phyloP scores from a whole-genome alignment of 2,888 invertebrate genomes.

The Mallateleia sp. region DNA sequence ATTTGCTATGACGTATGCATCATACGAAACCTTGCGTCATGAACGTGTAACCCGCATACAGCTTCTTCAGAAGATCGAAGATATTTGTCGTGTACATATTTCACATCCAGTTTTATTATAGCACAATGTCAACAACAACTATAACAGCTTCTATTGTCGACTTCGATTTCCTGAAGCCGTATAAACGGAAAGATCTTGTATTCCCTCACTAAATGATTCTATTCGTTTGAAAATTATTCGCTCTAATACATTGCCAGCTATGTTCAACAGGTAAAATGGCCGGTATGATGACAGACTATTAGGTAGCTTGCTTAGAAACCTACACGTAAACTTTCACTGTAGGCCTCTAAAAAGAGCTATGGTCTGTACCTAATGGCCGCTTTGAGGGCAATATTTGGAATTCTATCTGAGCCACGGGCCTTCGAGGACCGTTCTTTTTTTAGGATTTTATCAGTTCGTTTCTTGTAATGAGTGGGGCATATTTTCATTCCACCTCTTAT shows the following conservation, averaged over 20 bases:
- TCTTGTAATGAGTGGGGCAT: slow-evolving; percentile 31
- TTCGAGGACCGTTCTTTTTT: slow-evolving; percentile 47
- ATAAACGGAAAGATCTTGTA: slow-evolving; percentile 28
- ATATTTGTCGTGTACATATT: too few species aligned
- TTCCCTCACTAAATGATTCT: slow-evolving; percentile 18
- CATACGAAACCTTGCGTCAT: too few species aligned
- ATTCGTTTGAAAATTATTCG: slow-evolving; percentile 11
- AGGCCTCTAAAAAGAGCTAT: slow-evolving; percentile 24
- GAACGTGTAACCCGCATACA: too few species aligned
- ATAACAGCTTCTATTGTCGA: too few species aligned
- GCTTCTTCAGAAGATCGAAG: too few species aligned
- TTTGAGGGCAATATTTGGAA: slow-evolving; percentile 61
- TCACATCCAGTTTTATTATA: too few species aligned
- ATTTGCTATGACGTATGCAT: too few species aligned
- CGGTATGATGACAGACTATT: slow-evolving; percentile 54
- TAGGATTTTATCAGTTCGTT: slow-evolving; percentile 56
- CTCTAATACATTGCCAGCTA: slow-evolving; percentile 28
- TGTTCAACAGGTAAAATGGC: background rate
- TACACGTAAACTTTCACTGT: slow-evolving; percentile 37
- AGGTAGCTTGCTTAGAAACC: slow-evolving; percentile 45
- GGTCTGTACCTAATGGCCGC: slow-evolving; percentile 28
- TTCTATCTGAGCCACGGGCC: slow-evolving; percentile 58
- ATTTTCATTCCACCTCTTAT: background rate
- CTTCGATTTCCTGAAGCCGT: too few species aligned
- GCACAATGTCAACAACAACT: too few species aligned